These are phyloP conservation scores for Sphenodon punctatus DNA, from an alignment of 2,797 vertebrate species.

Conservation along the genomic window DNA sequence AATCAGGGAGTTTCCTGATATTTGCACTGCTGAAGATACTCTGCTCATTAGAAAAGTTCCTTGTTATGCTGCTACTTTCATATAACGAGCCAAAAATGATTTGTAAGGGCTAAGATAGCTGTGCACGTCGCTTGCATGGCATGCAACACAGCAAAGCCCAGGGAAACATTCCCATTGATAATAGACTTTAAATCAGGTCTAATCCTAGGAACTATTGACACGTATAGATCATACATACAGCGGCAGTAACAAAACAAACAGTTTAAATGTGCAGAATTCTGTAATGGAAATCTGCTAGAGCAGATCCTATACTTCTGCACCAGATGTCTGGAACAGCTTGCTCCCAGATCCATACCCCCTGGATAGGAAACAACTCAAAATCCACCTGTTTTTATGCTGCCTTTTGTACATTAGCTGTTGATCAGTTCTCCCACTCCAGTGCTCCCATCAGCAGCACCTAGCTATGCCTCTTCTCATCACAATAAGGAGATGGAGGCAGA, in stretches of 20 bases:
- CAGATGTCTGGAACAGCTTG: background rate
- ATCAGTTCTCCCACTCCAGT: constrained; percentile 15
- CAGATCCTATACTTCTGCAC: background rate
- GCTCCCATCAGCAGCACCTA: constrained; percentile 27
- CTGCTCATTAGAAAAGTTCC: background rate
- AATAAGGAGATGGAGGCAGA: background rate
- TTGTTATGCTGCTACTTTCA: background rate
- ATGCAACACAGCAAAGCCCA: no score
- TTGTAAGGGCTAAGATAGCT: no score
- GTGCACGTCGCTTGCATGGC: no score
- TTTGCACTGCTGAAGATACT: background rate
- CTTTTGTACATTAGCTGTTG: constrained; percentile 18
- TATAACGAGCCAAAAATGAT: background rate
- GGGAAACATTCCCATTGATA: background rate
- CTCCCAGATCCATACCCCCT: background rate
- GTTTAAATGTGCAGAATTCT: no score
- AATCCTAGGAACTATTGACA: background rate
- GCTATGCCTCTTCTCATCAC: background rate
- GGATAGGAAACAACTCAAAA: background rate
- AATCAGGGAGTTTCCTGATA: background rate
- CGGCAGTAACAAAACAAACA: background rate
- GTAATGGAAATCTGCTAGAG: background rate
- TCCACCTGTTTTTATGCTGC: background rate
- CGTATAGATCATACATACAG: background rate
- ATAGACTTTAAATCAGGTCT: background rate